A percentile compares a stretch with the other conserved stretches of the same genome.
phyloP scores from a whole-genome alignment of 2,113 vertebrate species.

The Chrysemys picta region DNA sequence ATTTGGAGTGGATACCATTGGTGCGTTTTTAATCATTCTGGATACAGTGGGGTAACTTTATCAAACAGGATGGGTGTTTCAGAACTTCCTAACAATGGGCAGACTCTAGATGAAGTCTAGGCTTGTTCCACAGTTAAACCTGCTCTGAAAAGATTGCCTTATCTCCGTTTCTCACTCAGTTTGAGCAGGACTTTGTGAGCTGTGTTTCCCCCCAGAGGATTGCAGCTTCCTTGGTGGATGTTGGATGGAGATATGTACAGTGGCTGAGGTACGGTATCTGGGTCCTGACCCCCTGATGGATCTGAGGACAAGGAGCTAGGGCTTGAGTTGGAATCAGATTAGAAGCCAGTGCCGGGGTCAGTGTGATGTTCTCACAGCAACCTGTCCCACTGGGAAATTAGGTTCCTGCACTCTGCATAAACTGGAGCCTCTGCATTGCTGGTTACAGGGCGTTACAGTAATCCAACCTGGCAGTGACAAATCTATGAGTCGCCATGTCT shows the following conservation, averaged over 20 bases:
- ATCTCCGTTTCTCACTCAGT: not conserved
- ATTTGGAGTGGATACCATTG: not conserved
- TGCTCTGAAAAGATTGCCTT: not conserved
- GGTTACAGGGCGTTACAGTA: not conserved
- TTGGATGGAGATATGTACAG: not conserved
- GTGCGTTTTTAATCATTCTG: not conserved
- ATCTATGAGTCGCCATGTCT: not conserved
- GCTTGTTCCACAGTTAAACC: not conserved
- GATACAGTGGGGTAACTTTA: not conserved
- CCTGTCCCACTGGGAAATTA: not conserved
- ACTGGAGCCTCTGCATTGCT: not conserved
- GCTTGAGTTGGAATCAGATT: not conserved
- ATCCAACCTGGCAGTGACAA: not conserved
- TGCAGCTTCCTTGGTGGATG: not conserved
- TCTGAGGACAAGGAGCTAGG: not conserved
- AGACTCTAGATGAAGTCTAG: not conserved
- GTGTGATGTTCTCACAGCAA: not conserved
- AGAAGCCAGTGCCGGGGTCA: not conserved
- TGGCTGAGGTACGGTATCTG: not conserved
- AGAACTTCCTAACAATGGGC: not conserved
- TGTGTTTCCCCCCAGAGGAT: not conserved
- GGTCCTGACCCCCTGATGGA: not conserved
- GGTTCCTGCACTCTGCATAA: not conserved
- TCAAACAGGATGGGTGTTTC: not conserved
- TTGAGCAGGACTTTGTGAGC: not conserved